Conservation (phyloP, 2,113 vertebrate genomes). For the Apodemus sylvaticus region DNA sequence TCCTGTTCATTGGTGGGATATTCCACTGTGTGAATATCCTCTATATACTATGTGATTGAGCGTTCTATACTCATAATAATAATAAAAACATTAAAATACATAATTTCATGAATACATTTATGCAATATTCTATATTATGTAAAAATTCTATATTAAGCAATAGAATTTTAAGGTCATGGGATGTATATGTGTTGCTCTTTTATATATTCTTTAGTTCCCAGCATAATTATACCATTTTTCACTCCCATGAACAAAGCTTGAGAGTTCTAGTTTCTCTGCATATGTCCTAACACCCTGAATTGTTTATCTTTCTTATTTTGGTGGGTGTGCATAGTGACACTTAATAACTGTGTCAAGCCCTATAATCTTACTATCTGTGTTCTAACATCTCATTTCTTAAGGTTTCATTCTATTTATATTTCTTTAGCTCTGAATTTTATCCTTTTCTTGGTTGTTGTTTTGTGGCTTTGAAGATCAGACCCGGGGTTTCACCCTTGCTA, state of each 20-base stretch:
- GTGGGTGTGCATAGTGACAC: not conserved
- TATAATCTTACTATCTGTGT: not conserved
- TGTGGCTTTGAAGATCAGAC: not conserved
- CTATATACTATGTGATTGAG: not conserved
- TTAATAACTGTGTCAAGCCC: not conserved
- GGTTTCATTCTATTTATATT: not conserved
- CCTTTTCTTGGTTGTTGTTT: not conserved
- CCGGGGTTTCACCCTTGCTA: not conserved
- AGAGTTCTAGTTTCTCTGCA: not conserved
- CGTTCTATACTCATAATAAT: constrained; percentile 1
- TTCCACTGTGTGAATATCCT: not conserved
- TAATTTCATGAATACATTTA: not conserved
- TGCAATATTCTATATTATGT: not conserved
- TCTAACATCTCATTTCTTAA: constrained; percentile 34
- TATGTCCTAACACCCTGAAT: not conserved
- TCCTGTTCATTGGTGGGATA: not conserved
- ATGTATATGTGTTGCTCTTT: not conserved
- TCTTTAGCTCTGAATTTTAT: constrained; percentile 24
- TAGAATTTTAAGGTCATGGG: not conserved
- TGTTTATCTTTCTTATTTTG: constrained; percentile 27
- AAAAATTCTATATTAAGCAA: not conserved
- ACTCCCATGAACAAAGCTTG: constrained; percentile 4
- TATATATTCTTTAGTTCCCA: not conserved
- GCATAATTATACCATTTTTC: not conserved
- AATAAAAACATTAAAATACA: not conserved